Evolutionary conservation across 2,113 vertebrate genomes (phyloP).

Genomic region (Rhinoptilus africanus): DNA sequence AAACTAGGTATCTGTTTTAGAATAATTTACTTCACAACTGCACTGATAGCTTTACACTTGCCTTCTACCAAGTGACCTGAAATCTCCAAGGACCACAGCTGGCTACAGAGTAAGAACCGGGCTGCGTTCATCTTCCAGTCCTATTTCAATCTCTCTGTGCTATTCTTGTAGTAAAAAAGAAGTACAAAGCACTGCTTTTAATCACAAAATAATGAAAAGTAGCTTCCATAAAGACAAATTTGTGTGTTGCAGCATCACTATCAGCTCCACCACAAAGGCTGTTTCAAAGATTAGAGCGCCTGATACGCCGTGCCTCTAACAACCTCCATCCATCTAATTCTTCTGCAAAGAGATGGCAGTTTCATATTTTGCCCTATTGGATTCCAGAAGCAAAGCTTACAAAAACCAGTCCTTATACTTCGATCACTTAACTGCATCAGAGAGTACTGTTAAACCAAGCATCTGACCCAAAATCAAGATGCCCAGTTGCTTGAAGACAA

Average conservation of each 20-base stretch:
- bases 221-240: neutral
- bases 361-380: neutral
- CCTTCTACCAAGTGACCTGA: neutral
- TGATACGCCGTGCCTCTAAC: neutral
- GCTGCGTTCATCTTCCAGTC: neutral
- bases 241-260: neutral
- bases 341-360: neutral
- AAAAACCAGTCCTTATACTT: neutral
- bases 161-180: neutral
- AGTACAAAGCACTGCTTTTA: neutral
- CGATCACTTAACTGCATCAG: neutral
- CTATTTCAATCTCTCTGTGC: neutral
- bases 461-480: neutral
- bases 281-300: neutral
- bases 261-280: neutral
- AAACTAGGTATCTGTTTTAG: neutral
- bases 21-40: neutral
- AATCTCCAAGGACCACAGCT: neutral
- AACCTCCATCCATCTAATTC: neutral
- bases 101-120: neutral
- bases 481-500: neutral
- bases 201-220: neutral
- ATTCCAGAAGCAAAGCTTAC: neutral
- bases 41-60: neutral
- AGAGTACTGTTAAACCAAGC: neutral